Evolutionary conservation across 1,140 invertebrate species (phyloP).

Genomic region (Drosophila repleta): DNA sequence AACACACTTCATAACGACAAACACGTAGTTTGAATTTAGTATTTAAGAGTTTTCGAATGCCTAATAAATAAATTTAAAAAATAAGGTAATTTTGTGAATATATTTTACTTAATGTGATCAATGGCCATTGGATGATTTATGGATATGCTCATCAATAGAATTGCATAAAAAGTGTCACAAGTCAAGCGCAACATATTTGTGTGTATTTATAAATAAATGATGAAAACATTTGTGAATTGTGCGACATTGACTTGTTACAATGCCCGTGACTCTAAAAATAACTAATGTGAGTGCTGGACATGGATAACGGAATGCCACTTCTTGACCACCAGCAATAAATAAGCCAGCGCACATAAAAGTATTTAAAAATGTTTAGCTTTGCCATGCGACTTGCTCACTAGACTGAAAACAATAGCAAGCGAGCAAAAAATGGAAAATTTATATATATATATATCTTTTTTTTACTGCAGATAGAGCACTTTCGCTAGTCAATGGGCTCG

Average conservation of each 20-base stretch:
- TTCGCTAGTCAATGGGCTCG: conserved; percentile 59
- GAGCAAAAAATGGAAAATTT: background rate
- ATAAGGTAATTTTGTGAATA: conserved; percentile 24
- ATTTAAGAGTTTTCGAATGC: conserved; percentile 56
- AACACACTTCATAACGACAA: conserved; percentile 65
- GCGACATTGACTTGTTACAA: conserved; percentile 71
- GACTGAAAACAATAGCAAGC: conserved; percentile 6
- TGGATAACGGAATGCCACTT: conserved; percentile 19
- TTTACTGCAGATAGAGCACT: conserved; percentile 43
- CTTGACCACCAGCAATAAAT: conserved; percentile 28
- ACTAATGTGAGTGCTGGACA: conserved; percentile 46
- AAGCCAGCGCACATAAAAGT: background rate
- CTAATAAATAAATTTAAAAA: conserved; percentile 42
- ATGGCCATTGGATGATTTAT: background rate
- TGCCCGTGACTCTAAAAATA: conserved; percentile 71
- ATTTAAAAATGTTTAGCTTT: conserved; percentile 10
- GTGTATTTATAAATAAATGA: conserved; percentile 67
- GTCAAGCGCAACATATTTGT: conserved; percentile 22
- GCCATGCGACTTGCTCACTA: conserved; percentile 7
- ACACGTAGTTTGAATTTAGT: conserved; percentile 69
- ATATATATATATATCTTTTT: background rate
- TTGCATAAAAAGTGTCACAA: background rate
- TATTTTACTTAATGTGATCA: background rate
- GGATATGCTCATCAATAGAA: background rate
- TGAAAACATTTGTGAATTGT: conserved; percentile 53